phyloP scores from a whole-genome alignment of 2,797 vertebrate genomes.

The Lutjanus campechanus region DNA sequence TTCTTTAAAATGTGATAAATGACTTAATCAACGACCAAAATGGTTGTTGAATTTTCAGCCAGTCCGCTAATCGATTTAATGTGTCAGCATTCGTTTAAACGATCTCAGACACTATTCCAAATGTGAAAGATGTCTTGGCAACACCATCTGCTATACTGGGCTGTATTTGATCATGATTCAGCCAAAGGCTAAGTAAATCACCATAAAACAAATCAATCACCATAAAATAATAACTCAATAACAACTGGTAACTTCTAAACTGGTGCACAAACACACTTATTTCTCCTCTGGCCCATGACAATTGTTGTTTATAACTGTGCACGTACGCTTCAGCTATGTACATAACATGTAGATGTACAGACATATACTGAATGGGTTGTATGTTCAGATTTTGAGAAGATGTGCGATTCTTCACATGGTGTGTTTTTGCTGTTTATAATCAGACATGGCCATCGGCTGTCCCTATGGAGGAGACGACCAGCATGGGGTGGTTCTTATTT shows the following conservation, averaged over 20 bases:
- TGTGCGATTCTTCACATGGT: not conserved
- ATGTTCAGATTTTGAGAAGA: not conserved
- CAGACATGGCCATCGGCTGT: slow-evolving; percentile 91
- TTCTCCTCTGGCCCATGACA: not conserved
- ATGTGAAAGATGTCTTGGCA: not conserved
- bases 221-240: slow-evolving; percentile 3
- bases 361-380: not conserved
- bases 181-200: slow-evolving; percentile 21
- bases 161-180: slow-evolving; percentile 4
- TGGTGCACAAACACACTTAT: not conserved
- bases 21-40: not conserved
- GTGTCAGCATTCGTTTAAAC: not conserved
- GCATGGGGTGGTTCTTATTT: slow-evolving; percentile 90
- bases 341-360: not conserved
- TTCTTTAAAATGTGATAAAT: slow-evolving; percentile 1
- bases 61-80: not conserved
- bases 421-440: slow-evolving; percentile 26
- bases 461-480: slow-evolving; percentile 90
- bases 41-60: not conserved
- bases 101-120: not conserved
- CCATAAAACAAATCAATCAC: slow-evolving; percentile 13
- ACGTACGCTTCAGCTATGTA: not conserved
- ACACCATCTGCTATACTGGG: not conserved
- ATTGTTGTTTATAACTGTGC: not conserved
- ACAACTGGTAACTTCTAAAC: not conserved